Evolutionary conservation across 2,797 vertebrate species (phyloP), one percentile per base, ranked within the genome.

Genomic region (Erethizon dorsatum): DNA sequence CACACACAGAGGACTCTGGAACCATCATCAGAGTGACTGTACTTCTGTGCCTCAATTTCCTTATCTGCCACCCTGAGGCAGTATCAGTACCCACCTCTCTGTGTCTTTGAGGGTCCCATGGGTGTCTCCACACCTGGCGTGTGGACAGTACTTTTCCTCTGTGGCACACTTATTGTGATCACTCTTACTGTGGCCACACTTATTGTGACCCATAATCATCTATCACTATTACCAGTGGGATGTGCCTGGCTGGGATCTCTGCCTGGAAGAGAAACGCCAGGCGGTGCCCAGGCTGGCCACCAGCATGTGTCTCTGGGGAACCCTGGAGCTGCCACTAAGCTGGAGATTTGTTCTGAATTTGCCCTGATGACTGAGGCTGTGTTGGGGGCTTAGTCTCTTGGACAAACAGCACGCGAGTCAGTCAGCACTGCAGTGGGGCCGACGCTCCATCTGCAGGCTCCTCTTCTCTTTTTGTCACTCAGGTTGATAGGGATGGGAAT

Each of bases 201-300:
- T 20, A 20, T 4, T 37, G 9, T 61, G 73, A 37, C 26, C 45
- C 73, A 31, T 45, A 4, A 20, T n/a, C 31, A 5, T 79, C 10
- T 12, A 5, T 47, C 37, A 45, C 5, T 52, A 1, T 33, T 9
- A 47, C 10, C 18, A 8, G 37, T 0, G 0, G 37, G 54, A 4
- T 24, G 45, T 50, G 26, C 11, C 9, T 15, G 2, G 45, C 28
- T 33, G 65, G 37, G 77, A 33, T 61, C 50, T 33, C 54, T 61
- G 37, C 26, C 26, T n/a, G 17, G 54, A 52, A 56, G 45, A 57
- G 5, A 63, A 69, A 22, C 24, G 10, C 71, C 11, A 17, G 3
- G 26, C 0, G 11, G 12, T 54, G 9, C 37, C 24, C 4, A 26
- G 33, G 4, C 37, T 45, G 67, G 57, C n/a, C 33, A 61, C 63